Evolutionary conservation across 1,140 invertebrate genomes (phyloP).

Genomic region (Pseudomyrmex gracilis): DNA sequence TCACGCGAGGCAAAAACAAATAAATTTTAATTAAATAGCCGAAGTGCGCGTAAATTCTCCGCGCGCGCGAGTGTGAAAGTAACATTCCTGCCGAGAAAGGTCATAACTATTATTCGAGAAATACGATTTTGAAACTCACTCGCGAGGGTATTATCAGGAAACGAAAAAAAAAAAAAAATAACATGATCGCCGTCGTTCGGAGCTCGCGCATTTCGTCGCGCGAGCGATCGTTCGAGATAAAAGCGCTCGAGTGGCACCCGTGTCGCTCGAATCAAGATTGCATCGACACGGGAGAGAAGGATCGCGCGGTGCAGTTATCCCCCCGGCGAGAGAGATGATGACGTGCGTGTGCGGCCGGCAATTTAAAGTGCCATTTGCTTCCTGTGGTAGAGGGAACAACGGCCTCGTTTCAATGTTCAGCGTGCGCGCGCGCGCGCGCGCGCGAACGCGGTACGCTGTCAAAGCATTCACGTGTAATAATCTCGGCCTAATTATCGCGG

Average conservation of each 20-base stretch:
- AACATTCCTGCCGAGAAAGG: not conserved
- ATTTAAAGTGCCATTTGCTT: slow-evolving; percentile 73
- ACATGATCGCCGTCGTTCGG: not conserved
- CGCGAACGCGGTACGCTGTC: slow-evolving; percentile 32
- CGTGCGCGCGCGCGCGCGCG: not conserved
- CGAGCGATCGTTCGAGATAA: slow-evolving; percentile 42
- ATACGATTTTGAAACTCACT: slow-evolving; percentile 11
- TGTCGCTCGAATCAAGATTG: slow-evolving; percentile 52
- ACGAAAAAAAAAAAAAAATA: not conserved
- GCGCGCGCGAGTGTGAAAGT: slow-evolving; percentile 15
- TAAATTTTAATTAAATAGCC: not conserved
- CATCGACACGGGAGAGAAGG: slow-evolving; percentile 50
- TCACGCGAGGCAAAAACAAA: not conserved
- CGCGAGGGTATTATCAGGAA: not conserved
- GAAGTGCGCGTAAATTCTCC: too few relatives aligned
- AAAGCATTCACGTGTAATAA: slow-evolving; percentile 65
- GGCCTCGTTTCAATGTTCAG: slow-evolving; percentile 68
- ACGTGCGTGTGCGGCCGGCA: slow-evolving; percentile 47
- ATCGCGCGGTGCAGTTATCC: slow-evolving; percentile 52
- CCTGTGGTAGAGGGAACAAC: slow-evolving; percentile 71
- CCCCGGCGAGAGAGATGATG: slow-evolving; percentile 52
- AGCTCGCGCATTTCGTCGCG: slow-evolving; percentile 39
- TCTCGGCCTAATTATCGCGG: slow-evolving; percentile 62
- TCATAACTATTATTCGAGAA: not conserved
- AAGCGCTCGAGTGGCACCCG: slow-evolving; percentile 36